phyloP scores from a whole-genome alignment of 2,113 vertebrate species.

The Diadophis punctatus region DNA sequence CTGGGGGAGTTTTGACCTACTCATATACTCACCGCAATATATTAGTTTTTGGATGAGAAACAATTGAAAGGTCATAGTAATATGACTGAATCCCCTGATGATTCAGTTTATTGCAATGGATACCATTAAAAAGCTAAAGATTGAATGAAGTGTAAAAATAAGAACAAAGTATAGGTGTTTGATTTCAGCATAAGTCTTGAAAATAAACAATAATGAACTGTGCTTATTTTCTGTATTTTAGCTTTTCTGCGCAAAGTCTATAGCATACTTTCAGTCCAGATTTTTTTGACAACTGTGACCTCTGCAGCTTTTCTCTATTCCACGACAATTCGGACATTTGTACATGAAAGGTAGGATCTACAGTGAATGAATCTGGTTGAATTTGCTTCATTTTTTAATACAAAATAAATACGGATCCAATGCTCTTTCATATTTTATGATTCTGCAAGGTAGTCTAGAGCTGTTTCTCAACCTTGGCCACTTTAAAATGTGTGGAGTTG shows the following conservation, averaged over 20 bases:
- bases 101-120: background rate
- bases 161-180: background rate
- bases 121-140: background rate
- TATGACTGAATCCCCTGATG: background rate
- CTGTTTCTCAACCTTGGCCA: background rate
- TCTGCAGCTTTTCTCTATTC: slow-evolving; percentile 83
- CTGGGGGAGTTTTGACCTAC: background rate
- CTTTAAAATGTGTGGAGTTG: background rate
- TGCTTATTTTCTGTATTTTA: slow-evolving; percentile 54
- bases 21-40: background rate
- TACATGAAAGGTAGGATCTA: slow-evolving; percentile 81
- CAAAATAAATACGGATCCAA: background rate
- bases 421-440: background rate
- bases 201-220: background rate
- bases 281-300: slow-evolving; percentile 84
- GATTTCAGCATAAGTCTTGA: background rate
- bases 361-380: slow-evolving; percentile 6
- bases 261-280: slow-evolving; percentile 85
- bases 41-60: background rate
- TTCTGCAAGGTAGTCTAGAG: background rate
- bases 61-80: background rate
- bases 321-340: slow-evolving; percentile 77
- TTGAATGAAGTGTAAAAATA: background rate
- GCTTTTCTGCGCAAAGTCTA: slow-evolving; percentile 95
- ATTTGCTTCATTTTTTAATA: background rate